phyloP scores from a whole-genome alignment of 2,888 invertebrate species.

The Monochamus alternatus region DNA sequence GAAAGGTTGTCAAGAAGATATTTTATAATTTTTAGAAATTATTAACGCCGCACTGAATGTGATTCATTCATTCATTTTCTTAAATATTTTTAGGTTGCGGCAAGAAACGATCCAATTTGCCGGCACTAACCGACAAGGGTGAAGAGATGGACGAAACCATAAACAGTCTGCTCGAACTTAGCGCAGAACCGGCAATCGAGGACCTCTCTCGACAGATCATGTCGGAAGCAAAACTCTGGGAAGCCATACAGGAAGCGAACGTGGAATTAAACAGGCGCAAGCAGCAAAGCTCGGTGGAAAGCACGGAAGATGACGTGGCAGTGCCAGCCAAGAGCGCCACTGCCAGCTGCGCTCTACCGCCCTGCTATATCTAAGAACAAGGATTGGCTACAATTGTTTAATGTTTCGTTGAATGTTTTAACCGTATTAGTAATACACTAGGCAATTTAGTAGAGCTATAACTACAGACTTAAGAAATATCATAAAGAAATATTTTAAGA shows the following conservation, averaged over 20 bases:
- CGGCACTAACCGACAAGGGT: slow-evolving; percentile 68
- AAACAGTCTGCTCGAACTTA: slow-evolving; percentile 78
- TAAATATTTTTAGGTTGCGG: slow-evolving; percentile 78
- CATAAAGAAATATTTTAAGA: not conserved
- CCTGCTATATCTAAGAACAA: slow-evolving; percentile 63
- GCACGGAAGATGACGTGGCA: slow-evolving; percentile 60
- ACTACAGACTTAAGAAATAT: not conserved
- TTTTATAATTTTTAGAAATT: too few species aligned
- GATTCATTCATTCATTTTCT: too few species aligned
- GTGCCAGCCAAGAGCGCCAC: slow-evolving; percentile 64
- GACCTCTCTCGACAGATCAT: slow-evolving; percentile 85
- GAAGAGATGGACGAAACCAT: slow-evolving; percentile 77
- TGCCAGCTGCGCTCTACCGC: slow-evolving; percentile 67
- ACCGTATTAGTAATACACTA: not conserved
- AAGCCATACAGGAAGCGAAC: slow-evolving; percentile 86
- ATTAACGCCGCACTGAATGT: too few species aligned
- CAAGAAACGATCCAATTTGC: slow-evolving; percentile 76
- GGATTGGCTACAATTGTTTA: not conserved
- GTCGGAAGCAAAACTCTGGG: slow-evolving; percentile 85
- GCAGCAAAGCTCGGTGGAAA: slow-evolving; percentile 69
- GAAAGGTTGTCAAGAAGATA: too few species aligned
- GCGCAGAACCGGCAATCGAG: slow-evolving; percentile 81
- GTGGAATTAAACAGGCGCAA: slow-evolving; percentile 79
- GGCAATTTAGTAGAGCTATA: not conserved
- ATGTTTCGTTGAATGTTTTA: not conserved